phyloP scores from a whole-genome alignment of 2,113 vertebrate species.

The Odocoileus hemionus region DNA sequence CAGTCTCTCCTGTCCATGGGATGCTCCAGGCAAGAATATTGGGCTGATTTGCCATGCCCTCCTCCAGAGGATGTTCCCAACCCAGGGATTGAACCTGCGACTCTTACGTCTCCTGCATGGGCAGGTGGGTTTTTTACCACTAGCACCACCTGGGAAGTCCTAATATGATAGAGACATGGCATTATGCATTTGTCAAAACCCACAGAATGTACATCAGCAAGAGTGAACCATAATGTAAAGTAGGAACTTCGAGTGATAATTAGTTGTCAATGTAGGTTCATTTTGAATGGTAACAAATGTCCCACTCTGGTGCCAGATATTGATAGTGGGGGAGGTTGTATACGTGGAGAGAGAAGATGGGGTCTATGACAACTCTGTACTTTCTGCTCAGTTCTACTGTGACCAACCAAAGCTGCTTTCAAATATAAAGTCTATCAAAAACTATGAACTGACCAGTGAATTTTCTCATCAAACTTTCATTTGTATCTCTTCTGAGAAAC shows the following conservation, averaged over 20 bases:
- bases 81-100: rapidly evolving
- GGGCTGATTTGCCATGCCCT: neutral
- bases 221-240: neutral
- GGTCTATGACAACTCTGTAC: neutral
- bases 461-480: neutral
- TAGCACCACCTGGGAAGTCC: neutral
- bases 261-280: neutral
- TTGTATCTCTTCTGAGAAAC: neutral
- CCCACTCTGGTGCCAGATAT: neutral
- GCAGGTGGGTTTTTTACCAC: neutral
- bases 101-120: neutral
- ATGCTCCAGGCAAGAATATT: neutral
- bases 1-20: neutral
- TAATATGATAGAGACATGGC: neutral
- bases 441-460: neutral
- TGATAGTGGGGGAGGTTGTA: neutral
- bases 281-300: neutral
- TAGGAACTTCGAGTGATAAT: neutral
- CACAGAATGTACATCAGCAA: neutral
- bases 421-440: neutral
- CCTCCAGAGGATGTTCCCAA: neutral
- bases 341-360: neutral
- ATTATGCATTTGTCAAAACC: neutral
- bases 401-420: neutral
- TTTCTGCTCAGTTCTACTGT: neutral